A percentile compares a stretch with the other conserved stretches of the same genome.
Conservation (phyloP, 2,113 vertebrate genomes). For the Amphiprion ocellaris region DNA sequence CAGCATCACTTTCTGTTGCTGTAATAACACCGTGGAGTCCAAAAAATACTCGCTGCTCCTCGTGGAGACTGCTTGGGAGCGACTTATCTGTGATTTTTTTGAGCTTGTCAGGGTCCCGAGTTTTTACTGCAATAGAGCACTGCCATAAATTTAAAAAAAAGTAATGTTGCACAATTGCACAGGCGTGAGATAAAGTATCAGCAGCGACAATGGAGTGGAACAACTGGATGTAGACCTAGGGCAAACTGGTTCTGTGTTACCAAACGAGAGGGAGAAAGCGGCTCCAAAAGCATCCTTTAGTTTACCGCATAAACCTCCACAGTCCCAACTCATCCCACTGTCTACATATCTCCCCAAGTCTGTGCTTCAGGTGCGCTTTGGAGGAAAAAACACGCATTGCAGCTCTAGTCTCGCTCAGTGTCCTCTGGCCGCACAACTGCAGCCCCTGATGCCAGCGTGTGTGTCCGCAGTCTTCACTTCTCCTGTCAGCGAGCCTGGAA, state of each 20-base stretch:
- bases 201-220: slow-evolving; percentile 11
- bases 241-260: slow-evolving; percentile 33
- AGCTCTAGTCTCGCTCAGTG: slow-evolving; percentile 62
- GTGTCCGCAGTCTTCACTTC: slow-evolving; percentile 64
- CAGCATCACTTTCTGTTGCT: slow-evolving; percentile 68
- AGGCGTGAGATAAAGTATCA: slow-evolving; percentile 49
- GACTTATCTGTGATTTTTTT: slow-evolving; percentile 26
- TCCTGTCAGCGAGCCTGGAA: slow-evolving; percentile 35
- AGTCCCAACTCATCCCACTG: slow-evolving; percentile 47
- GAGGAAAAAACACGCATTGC: slow-evolving; percentile 78
- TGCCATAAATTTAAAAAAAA: slow-evolving; percentile 58
- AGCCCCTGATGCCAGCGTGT: slow-evolving; percentile 33
- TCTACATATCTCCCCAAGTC: slow-evolving; percentile 35
- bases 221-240: slow-evolving; percentile 10
- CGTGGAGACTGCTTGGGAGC: background rate
- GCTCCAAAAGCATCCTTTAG: slow-evolving; percentile 2
- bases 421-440: slow-evolving; percentile 65
- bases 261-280: slow-evolving; percentile 1
- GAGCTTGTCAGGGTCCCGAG: too few relatives aligned
- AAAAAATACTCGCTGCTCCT: slow-evolving; percentile 1
- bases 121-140: slow-evolving; percentile 9
- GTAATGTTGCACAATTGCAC: slow-evolving; percentile 35
- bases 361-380: slow-evolving; percentile 73
- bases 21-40: background rate
- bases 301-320: slow-evolving; percentile 41